phyloP scores from a whole-genome alignment of 2,113 vertebrate genomes.

The Catharus minimus region DNA sequence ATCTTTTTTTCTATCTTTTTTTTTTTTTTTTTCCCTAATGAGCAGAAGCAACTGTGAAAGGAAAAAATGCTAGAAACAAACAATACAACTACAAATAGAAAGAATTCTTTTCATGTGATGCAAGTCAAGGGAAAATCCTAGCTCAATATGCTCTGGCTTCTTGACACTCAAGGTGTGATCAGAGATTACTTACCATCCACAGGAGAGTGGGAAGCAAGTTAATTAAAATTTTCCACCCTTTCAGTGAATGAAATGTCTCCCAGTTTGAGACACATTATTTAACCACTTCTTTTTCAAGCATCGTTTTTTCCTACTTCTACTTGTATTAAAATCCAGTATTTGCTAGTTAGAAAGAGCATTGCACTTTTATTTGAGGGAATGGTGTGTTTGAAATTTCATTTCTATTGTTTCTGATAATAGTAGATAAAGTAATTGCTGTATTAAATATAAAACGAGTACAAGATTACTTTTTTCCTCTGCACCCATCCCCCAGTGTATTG shows the following conservation, averaged over 20 bases:
- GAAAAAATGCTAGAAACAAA: constrained; percentile 57
- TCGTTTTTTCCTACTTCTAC: neutral
- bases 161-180: constrained; percentile 74
- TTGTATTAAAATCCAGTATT: constrained; percentile 19
- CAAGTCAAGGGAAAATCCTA: constrained; percentile 54
- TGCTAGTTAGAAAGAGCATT: neutral
- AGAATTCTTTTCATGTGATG: constrained; percentile 64
- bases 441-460: neutral
- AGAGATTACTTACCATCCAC: constrained; percentile 70
- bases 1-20: neutral
- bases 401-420: neutral
- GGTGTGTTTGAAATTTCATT: constrained; percentile 1
- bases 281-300: constrained; percentile 21
- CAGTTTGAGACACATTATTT: constrained; percentile 29
- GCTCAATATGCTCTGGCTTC: constrained; percentile 54
- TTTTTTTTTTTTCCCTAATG: constrained; percentile 20
- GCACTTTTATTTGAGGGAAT: neutral
- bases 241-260: constrained; percentile 63
- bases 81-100: constrained; percentile 62
- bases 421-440: neutral
- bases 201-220: constrained; percentile 75
- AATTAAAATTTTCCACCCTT: constrained; percentile 74
- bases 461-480: neutral
- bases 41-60: constrained; percentile 35
- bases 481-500: neutral